These are phyloP conservation scores for Desoria tigrina DNA, from an alignment of 2,888 invertebrate genomes.

Conservation along the genomic window DNA sequence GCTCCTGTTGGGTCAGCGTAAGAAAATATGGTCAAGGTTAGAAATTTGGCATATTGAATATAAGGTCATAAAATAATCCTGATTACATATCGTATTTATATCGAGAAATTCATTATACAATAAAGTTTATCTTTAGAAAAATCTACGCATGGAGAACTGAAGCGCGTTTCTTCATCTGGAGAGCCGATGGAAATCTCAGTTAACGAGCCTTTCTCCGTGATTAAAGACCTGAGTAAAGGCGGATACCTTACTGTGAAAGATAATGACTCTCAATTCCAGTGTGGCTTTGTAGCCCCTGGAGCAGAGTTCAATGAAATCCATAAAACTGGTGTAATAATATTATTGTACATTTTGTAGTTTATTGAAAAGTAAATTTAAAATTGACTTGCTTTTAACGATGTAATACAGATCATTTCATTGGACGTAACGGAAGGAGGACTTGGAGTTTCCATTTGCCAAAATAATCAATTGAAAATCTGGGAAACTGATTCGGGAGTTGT, in stretches of 20 bases:
- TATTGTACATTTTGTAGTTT: too few relatives aligned
- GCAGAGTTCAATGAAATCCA: slow-evolving; percentile 58
- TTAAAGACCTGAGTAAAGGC: slow-evolving; percentile 14
- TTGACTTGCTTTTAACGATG: not conserved
- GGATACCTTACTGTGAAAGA: slow-evolving; percentile 61
- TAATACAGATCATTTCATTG: slow-evolving; percentile 61
- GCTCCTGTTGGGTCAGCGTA: slow-evolving; percentile 48
- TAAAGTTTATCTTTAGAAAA: slow-evolving; percentile 27
- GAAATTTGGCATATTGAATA: not conserved
- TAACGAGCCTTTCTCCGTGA: slow-evolving; percentile 29
- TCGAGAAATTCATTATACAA: not conserved
- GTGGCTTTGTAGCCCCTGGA: slow-evolving; percentile 62
- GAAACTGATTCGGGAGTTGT: slow-evolving; percentile 64
- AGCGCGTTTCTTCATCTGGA: slow-evolving; percentile 18
- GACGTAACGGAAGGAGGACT: slow-evolving; percentile 65
- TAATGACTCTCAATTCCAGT: slow-evolving; percentile 58
- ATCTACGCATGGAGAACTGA: slow-evolving; percentile 54
- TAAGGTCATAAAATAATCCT: too few relatives aligned
- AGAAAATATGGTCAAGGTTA: slow-evolving; percentile 44
- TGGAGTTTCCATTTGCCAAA: slow-evolving; percentile 66
- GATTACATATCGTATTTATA: too few relatives aligned
- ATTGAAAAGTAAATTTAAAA: too few relatives aligned
- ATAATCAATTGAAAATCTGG: slow-evolving; percentile 66
- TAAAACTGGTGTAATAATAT: slow-evolving; percentile 60
- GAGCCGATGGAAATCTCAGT: slow-evolving; percentile 53